Evolutionary conservation across 2,797 vertebrate genomes (phyloP).

Genomic region (Todus mexicanus): DNA sequence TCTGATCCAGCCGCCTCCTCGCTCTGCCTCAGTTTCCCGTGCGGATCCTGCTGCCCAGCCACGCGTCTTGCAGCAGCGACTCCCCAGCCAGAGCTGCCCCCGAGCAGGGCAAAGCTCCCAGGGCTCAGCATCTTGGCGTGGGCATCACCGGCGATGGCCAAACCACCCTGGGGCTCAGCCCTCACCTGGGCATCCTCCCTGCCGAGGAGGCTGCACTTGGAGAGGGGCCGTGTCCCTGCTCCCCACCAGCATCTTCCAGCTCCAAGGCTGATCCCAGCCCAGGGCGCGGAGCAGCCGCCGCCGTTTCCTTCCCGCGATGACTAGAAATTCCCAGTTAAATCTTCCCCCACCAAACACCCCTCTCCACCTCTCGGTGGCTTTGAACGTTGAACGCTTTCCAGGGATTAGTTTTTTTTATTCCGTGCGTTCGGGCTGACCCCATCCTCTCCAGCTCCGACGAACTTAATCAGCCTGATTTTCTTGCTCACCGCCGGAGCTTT

Average conservation of each 20-base stretch:
- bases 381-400: constrained; percentile 9
- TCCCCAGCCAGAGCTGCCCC: too few relatives aligned
- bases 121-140: not conserved
- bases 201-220: fast-evolving
- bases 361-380: not conserved
- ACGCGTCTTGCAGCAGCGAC: too few relatives aligned
- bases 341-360: constrained; percentile 15
- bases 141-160: fast-evolving
- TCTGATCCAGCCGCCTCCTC: not conserved
- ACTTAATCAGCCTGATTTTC: constrained; percentile 24
- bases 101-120: fast-evolving
- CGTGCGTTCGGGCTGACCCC: not conserved
- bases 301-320: not conserved
- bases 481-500: not conserved
- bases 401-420: constrained; percentile 7
- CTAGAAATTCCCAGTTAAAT: constrained; percentile 28
- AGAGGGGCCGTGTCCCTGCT: not conserved
- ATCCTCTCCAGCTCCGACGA: not conserved
- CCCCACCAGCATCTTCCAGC: not conserved
- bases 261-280: not conserved
- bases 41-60: fast-evolving
- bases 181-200: not conserved
- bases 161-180: fast-evolving
- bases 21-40: not conserved
- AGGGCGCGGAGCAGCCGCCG: not conserved